Evolutionary conservation across 2,888 invertebrate genomes (phyloP).

Genomic region (Cistogaster globosa): DNA sequence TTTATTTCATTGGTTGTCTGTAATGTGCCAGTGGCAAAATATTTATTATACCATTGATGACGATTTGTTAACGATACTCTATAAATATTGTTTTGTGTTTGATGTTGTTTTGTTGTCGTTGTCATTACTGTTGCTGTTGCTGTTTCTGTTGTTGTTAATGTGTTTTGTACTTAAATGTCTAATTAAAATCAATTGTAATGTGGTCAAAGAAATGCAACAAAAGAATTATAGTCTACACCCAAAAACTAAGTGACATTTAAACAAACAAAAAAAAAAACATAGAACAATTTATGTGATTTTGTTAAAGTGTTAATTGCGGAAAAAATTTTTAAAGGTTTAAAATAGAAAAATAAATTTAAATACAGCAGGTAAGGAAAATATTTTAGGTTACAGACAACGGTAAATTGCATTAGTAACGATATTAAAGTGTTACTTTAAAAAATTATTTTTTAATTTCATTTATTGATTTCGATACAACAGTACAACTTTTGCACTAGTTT

Average conservation of each 20-base stretch:
- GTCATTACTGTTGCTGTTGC: constrained; percentile 7
- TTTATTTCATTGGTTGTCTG: constrained; percentile 68
- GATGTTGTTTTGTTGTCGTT: constrained; percentile 27
- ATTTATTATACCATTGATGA: constrained; percentile 70
- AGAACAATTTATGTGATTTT: constrained; percentile 29
- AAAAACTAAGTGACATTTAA: constrained; percentile 49
- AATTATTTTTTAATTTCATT: too few species aligned
- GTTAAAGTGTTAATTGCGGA: background rate
- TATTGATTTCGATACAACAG: too few species aligned
- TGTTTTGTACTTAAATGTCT: constrained; percentile 57
- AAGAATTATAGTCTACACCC: constrained; percentile 56
- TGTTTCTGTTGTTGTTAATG: constrained; percentile 12
- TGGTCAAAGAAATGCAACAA: constrained; percentile 46
- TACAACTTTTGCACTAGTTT: too few species aligned
- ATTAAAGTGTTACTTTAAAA: too few species aligned
- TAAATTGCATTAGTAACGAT: too few species aligned
- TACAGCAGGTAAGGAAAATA: too few species aligned
- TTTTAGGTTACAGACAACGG: too few species aligned
- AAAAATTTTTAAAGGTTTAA: background rate
- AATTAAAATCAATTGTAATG: constrained; percentile 70
- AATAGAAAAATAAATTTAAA: background rate
- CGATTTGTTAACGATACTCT: constrained; percentile 71
- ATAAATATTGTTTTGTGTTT: constrained; percentile 64
- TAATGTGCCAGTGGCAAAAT: constrained; percentile 65
- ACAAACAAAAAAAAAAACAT: background rate